Percentiles rank a stretch among this genome's conserved stretches.
phyloP scores from a whole-genome alignment of 2,888 invertebrate genomes.

The Plagodis dolabraria region DNA sequence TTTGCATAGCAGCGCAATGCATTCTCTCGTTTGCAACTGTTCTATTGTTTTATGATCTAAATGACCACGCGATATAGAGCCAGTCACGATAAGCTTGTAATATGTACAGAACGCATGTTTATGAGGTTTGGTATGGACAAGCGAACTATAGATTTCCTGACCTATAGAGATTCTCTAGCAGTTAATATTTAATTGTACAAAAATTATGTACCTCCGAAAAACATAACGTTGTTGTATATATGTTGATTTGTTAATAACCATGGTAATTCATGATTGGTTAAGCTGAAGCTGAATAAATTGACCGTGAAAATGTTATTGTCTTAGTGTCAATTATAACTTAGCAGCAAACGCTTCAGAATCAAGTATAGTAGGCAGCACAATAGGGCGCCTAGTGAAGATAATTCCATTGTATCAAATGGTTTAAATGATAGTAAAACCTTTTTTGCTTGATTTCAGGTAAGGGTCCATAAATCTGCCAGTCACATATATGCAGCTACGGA shows the following conservation, averaged over 20 bases:
- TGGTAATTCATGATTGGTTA: constrained; percentile 27
- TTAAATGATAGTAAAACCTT: constrained; percentile 37
- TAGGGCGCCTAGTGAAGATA: constrained; percentile 35
- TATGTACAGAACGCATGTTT: constrained; percentile 58
- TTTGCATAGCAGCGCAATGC: constrained; percentile 83
- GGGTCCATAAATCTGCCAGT: constrained; percentile 40
- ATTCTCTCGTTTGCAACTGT: constrained; percentile 79
- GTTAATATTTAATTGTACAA: constrained; percentile 1
- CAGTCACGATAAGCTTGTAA: constrained; percentile 79
- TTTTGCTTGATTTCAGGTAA: constrained; percentile 40
- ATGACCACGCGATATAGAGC: constrained; percentile 79
- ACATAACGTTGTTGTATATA: neutral
- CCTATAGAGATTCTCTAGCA: constrained; percentile 7
- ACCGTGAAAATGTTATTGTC: constrained; percentile 33
- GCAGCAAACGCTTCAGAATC: constrained; percentile 26
- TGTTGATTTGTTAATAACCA: constrained; percentile 15
- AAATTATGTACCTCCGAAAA: neutral
- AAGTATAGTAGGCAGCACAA: constrained; percentile 41
- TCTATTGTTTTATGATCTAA: constrained; percentile 84
- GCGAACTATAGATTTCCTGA: constrained; percentile 15
- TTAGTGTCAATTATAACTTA: constrained; percentile 27
- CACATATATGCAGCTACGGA: constrained; percentile 25
- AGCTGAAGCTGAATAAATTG: constrained; percentile 32
- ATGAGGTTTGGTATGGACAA: constrained; percentile 48
- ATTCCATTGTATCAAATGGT: constrained; percentile 40